Evolutionary conservation across 53 echinoderm and acorn worm genomes (phyloP).

Genomic region (Hippasteria phrygiana): DNA sequence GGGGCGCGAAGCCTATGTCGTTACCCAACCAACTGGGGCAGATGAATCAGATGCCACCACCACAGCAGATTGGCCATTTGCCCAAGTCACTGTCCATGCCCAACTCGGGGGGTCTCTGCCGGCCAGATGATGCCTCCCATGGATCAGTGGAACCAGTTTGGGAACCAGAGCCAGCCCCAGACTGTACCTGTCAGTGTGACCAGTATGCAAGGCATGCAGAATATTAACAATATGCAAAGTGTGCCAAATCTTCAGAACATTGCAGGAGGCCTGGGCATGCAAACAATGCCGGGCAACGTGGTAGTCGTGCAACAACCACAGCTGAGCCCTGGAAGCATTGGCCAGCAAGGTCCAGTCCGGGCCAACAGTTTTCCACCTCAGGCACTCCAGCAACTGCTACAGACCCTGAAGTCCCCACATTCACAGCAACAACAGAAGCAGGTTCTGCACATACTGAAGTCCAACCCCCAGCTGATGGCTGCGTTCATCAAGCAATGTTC

Average conservation of each 20-base stretch:
- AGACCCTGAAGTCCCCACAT: constrained; percentile 85
- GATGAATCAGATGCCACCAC: constrained; percentile 68
- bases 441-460: constrained; percentile 91
- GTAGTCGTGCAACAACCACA: constrained; percentile 63
- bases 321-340: constrained; percentile 48
- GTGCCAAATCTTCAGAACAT: constrained; percentile 62
- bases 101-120: constrained; percentile 52
- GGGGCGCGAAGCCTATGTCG: constrained; percentile 52
- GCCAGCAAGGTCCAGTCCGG: constrained; percentile 69
- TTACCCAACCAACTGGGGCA: constrained; percentile 41
- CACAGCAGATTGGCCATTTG: constrained; percentile 50
- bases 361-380: constrained; percentile 78
- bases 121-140: constrained; percentile 71
- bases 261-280: constrained; percentile 63
- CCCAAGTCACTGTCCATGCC: constrained; percentile 76
- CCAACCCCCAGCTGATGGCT: constrained; percentile 98
- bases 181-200: constrained; percentile 47
- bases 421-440: constrained; percentile 90
- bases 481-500: constrained; percentile 89
- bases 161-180: constrained; percentile 75
- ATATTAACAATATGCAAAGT: constrained; percentile 66
- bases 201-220: constrained; percentile 68
- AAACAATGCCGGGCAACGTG: constrained; percentile 59
- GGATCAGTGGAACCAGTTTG: constrained; percentile 83
- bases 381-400: constrained; percentile 89